Evolutionary conservation across 2,113 vertebrate genomes (phyloP).

Genomic region (Emydura subglobosa): DNA sequence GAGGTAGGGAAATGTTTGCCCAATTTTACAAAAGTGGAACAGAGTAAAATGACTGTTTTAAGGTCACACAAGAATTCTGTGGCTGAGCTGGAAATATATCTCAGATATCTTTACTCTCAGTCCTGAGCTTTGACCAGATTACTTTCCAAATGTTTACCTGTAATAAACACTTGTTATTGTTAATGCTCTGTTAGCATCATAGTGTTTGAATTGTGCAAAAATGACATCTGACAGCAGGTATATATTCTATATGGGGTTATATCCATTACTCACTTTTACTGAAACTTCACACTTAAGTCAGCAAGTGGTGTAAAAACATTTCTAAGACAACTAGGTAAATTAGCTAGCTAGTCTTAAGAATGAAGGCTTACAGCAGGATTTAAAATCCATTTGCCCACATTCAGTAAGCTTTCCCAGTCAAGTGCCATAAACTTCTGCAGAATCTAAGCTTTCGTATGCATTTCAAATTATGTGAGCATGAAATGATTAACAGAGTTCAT

Average conservation of each 20-base stretch:
- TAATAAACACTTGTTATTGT: background rate
- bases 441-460: background rate
- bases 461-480: background rate
- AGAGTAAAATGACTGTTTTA: background rate
- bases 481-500: background rate
- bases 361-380: background rate
- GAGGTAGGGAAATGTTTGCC: background rate
- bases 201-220: background rate
- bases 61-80: background rate
- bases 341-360: background rate
- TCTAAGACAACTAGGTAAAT: background rate
- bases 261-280: background rate
- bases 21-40: background rate
- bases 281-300: background rate
- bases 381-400: background rate
- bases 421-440: background rate
- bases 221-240: background rate
- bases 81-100: background rate
- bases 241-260: background rate
- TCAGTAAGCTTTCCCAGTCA: background rate
- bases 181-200: background rate
- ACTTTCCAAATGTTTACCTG: background rate
- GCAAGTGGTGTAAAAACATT: background rate
- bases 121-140: background rate
- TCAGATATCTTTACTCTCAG: background rate